phyloP scores from a whole-genome alignment of 2,797 vertebrate species.

The Tragelaphus eurycerus region DNA sequence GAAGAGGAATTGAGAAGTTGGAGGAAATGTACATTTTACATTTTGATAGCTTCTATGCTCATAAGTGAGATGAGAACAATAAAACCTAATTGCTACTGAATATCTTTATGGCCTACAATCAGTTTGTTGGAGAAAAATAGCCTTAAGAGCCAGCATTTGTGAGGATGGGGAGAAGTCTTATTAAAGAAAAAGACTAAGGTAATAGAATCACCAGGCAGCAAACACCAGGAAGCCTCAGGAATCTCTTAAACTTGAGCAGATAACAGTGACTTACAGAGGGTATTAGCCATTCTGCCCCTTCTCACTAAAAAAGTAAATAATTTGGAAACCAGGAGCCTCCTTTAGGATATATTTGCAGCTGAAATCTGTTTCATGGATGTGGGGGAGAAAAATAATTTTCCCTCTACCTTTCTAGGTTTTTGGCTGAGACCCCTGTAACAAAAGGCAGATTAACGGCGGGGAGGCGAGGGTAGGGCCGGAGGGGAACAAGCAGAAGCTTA shows the following conservation, averaged over 20 bases:
- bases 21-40: constrained; percentile 42
- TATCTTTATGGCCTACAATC: constrained; percentile 58
- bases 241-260: constrained; percentile 17
- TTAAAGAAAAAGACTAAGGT: constrained; percentile 47
- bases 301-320: constrained; percentile 11
- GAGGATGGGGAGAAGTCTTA: constrained; percentile 41
- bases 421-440: background rate
- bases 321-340: background rate
- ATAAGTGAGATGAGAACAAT: constrained; percentile 65
- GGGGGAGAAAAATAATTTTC: background rate
- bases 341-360: background rate
- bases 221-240: constrained; percentile 1
- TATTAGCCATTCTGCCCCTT: background rate
- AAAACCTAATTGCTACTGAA: constrained; percentile 68
- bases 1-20: constrained; percentile 33
- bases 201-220: background rate
- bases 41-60: constrained; percentile 35
- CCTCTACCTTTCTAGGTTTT: background rate
- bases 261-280: background rate
- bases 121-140: constrained; percentile 68
- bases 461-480: fast-evolving
- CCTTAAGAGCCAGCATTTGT: constrained; percentile 50
- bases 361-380: background rate
- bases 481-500: background rate
- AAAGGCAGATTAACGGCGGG: background rate